phyloP scores from a whole-genome alignment of 2,113 vertebrate genomes.

The Cyprinus carpio region DNA sequence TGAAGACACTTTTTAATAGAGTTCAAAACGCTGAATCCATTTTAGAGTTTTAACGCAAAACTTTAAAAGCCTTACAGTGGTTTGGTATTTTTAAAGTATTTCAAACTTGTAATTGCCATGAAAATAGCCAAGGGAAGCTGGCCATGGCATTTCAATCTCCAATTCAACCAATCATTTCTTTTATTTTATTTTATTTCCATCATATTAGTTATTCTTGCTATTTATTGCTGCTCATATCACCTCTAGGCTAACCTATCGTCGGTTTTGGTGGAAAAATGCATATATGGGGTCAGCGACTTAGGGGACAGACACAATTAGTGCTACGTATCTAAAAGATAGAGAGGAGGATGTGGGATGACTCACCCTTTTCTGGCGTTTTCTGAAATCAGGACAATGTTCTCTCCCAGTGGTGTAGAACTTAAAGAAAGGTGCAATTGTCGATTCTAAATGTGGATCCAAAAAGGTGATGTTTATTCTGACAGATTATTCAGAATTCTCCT shows the following conservation, averaged over 20 bases:
- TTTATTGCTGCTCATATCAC: neutral
- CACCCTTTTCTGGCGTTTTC: conserved; percentile 85
- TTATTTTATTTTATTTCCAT: neutral
- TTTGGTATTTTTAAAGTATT: too few species aligned
- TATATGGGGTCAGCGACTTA: neutral
- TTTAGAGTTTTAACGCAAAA: too few species aligned
- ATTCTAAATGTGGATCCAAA: conserved; percentile 69
- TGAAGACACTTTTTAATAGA: too few species aligned
- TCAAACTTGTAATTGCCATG: neutral
- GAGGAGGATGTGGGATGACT: conserved; percentile 60
- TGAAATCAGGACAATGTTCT: conserved; percentile 82
- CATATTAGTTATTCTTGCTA: neutral
- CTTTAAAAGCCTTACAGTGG: too few species aligned
- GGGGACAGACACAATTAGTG: conserved; percentile 2
- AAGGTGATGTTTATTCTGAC: conserved; percentile 27
- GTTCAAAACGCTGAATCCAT: too few species aligned
- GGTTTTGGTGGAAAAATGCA: neutral
- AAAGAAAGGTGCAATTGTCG: conserved; percentile 89
- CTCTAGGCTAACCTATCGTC: too few species aligned
- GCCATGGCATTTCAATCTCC: neutral
- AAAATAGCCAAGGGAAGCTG: neutral
- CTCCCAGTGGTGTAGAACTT: conserved; percentile 89
- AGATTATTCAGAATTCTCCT: neutral
- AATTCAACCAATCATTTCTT: neutral
- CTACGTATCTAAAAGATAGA: neutral